Percentiles rank a stretch among this genome's conserved stretches.
Evolutionary conservation across 2,113 vertebrate genomes (phyloP).

Genomic region (Phalacrocorax brasilianus): DNA sequence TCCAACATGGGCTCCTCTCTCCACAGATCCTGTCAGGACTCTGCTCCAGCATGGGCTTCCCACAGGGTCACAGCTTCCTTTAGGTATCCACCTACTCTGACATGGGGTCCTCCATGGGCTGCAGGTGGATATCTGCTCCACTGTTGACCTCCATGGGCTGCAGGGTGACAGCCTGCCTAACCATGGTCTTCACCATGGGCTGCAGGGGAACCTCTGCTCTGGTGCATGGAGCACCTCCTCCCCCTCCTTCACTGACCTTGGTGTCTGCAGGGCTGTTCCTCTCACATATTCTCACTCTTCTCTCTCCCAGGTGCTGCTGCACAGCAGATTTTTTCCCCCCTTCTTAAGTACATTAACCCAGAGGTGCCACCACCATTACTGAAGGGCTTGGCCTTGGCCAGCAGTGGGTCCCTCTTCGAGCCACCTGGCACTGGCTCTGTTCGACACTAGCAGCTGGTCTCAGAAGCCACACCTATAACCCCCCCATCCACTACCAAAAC

Average conservation of each 20-base stretch:
- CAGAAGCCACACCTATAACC: neutral
- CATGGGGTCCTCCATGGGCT: fast-evolving
- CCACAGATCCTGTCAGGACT: neutral
- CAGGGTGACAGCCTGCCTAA: neutral
- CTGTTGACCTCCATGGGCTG: fast-evolving
- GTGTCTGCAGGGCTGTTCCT: neutral
- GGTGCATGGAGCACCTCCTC: neutral
- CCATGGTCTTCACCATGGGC: neutral
- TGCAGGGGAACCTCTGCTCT: neutral
- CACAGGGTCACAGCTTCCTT: neutral
- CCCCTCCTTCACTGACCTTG: neutral
- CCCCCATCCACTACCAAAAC: neutral
- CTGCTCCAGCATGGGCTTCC: neutral
- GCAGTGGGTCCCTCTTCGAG: fast-evolving
- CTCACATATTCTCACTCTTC: neutral
- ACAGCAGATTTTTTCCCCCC: neutral
- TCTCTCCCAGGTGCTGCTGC: neutral
- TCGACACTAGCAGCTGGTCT: neutral
- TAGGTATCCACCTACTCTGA: fast-evolving
- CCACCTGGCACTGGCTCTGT: fast-evolving
- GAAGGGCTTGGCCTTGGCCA: fast-evolving
- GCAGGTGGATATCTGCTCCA: neutral
- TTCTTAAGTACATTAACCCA: neutral
- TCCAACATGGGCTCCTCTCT: too few relatives aligned
- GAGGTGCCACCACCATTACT: fast-evolving